A percentile compares a stretch with the other conserved stretches of the same genome.
Evolutionary conservation across 2,113 vertebrate species (phyloP).

Genomic region (Bambusicola thoracicus): DNA sequence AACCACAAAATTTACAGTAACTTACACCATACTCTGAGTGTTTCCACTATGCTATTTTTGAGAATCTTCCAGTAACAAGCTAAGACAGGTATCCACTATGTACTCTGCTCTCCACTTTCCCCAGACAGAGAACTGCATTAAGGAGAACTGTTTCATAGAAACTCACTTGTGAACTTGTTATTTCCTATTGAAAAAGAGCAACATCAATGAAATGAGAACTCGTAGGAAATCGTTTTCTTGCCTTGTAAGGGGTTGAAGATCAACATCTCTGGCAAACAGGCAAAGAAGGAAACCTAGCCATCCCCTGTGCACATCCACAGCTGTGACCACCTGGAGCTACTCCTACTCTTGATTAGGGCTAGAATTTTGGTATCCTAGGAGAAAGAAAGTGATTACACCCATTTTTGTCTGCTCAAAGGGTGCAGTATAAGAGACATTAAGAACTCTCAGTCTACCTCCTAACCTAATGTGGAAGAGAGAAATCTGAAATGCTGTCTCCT

Average conservation of each 20-base stretch:
- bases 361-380: neutral
- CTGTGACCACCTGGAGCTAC: neutral
- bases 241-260: neutral
- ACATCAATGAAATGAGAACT: fast-evolving
- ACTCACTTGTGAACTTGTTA: neutral
- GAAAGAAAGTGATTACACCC: neutral
- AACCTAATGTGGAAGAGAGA: neutral
- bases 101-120: neutral
- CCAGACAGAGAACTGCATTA: neutral
- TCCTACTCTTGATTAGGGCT: neutral
- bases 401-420: neutral
- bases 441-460: neutral
- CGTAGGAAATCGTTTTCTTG: neutral
- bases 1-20: neutral
- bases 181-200: neutral
- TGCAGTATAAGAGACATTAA: neutral
- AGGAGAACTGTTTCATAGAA: neutral
- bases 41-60: neutral
- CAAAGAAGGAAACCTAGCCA: neutral
- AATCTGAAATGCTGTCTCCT: neutral
- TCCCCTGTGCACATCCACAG: fast-evolving
- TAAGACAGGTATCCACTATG: fast-evolving
- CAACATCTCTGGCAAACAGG: neutral
- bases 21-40: neutral
- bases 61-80: neutral